Conservation (phyloP, 1,140 invertebrate species). For the Sesamia nonagrioides region DNA sequence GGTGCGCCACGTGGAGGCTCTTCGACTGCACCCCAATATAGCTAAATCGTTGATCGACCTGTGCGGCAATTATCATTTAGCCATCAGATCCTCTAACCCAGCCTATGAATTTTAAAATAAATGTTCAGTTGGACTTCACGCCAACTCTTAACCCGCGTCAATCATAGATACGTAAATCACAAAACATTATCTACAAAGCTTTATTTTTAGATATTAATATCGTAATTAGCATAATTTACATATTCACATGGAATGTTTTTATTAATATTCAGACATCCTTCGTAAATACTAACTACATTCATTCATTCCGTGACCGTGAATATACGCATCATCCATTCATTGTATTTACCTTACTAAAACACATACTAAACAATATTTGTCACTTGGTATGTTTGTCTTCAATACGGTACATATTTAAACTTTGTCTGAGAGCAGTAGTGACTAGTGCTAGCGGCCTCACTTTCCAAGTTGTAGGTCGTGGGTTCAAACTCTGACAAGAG, state of each 20-base stretch:
- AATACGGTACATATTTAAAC: not conserved
- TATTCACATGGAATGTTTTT: not conserved
- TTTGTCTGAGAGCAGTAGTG: too few species aligned
- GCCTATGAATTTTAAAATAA: too few species aligned
- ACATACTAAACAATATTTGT: not conserved
- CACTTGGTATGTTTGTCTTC: not conserved
- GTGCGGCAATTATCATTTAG: too few species aligned
- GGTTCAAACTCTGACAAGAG: too few species aligned
- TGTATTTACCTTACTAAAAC: not conserved
- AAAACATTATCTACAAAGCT: not conserved
- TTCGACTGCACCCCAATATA: too few species aligned
- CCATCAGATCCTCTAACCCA: too few species aligned
- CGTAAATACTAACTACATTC: not conserved
- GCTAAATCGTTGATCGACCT: too few species aligned
- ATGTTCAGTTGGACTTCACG: too few species aligned
- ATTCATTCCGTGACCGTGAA: not conserved
- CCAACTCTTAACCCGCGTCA: not conserved
- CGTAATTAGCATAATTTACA: slow-evolving; percentile 3
- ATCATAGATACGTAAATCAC: not conserved
- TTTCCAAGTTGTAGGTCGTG: too few species aligned
- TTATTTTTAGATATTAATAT: not conserved
- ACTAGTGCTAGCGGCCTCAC: too few species aligned
- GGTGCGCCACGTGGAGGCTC: too few species aligned
- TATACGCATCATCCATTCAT: not conserved
- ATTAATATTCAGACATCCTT: not conserved